Conservation (phyloP, 2,888 invertebrate genomes). For the Drosophila anceps region DNA sequence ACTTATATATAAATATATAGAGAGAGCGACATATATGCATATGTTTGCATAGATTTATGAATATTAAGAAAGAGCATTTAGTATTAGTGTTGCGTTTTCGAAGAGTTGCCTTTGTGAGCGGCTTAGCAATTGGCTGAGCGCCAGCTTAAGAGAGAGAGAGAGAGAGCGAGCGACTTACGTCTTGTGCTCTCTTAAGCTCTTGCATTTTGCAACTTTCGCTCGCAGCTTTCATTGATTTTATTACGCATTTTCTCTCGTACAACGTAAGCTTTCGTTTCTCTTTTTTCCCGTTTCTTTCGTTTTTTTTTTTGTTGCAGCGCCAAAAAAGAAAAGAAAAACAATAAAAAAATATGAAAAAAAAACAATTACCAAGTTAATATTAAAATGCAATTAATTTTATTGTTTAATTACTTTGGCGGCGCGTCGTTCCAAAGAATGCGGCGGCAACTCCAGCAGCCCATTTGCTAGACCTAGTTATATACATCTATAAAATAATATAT, state of each 20-base stretch:
- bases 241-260: conserved; percentile 46
- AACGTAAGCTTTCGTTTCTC: conserved; percentile 65
- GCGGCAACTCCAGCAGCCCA: conserved; percentile 34
- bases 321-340: conserved; percentile 28
- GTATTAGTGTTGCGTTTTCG: conserved; percentile 43
- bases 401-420: conserved; percentile 44
- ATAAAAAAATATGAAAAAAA: conserved; percentile 5
- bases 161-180: not conserved
- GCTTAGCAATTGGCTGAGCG: conserved; percentile 15
- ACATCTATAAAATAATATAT: conserved; percentile 20
- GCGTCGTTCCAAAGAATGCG: conserved; percentile 57
- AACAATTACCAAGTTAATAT: conserved; percentile 37
- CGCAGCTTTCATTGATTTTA: conserved; percentile 58
- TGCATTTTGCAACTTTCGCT: conserved; percentile 54
- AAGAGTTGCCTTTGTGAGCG: conserved; percentile 22
- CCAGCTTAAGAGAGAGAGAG: conserved; percentile 28
- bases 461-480: conserved; percentile 63
- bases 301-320: conserved; percentile 42
- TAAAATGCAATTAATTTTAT: conserved; percentile 39
- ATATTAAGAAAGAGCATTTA: conserved; percentile 44
- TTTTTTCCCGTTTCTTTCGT: conserved; percentile 30
- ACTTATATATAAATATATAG: conserved; percentile 14
- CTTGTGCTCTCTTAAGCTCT: not conserved
- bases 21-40: conserved; percentile 17
- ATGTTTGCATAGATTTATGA: conserved; percentile 8